A percentile compares a stretch with the other conserved stretches of the same genome.
Conservation (phyloP, 2,888 invertebrate genomes). For the Cosmia pyralina region DNA sequence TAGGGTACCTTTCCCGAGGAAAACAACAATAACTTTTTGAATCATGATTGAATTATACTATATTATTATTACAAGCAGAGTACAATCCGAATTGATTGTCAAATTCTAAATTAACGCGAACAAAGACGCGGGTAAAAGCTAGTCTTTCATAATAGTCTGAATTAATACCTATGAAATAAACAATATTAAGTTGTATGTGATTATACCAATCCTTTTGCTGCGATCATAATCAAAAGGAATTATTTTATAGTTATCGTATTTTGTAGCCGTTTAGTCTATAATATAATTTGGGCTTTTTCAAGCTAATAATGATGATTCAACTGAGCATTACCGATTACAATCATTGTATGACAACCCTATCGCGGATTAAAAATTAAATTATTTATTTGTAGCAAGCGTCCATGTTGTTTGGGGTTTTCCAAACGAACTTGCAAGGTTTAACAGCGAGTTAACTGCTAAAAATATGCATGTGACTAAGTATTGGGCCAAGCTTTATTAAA, state of each 20-base stretch:
- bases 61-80: too few species aligned
- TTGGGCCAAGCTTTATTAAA: conserved; percentile 2
- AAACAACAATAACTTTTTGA: too few species aligned
- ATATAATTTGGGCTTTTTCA: neutral
- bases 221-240: neutral
- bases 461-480: conserved; percentile 23
- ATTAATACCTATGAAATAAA: too few species aligned
- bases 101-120: too few species aligned
- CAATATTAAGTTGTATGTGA: neutral
- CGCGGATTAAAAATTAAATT: conserved; percentile 4
- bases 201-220: neutral
- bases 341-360: conserved; percentile 13
- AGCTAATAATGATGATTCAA: neutral
- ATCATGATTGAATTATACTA: too few species aligned
- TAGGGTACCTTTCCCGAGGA: too few species aligned
- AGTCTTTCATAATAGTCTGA: too few species aligned
- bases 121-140: too few species aligned
- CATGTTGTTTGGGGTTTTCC: conserved; percentile 48
- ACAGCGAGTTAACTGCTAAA: neutral
- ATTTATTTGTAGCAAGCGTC: conserved; percentile 23
- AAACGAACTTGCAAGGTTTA: conserved; percentile 14
- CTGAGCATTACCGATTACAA: neutral
- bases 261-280: neutral
- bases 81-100: too few species aligned
- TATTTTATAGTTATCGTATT: neutral